Percentiles rank a stretch among this genome's conserved stretches.
phyloP scores from a whole-genome alignment of 2,797 vertebrate genomes.

The Falco concolor region DNA sequence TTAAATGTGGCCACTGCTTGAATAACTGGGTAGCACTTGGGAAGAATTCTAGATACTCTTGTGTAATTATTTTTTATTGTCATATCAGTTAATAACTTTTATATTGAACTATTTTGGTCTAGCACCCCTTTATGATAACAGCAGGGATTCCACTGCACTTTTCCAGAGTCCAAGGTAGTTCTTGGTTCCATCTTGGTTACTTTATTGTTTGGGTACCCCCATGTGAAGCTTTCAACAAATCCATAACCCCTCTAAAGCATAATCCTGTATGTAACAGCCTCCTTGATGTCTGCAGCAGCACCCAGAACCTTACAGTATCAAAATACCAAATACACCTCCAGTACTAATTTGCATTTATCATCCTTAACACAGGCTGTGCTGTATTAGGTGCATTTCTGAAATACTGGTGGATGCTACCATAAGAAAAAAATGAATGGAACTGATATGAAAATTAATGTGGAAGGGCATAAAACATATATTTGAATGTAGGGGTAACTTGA shows the following conservation, averaged over 20 bases:
- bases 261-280: neutral
- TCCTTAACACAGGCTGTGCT: neutral
- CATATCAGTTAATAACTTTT: neutral
- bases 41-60: neutral
- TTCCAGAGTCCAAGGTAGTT: neutral
- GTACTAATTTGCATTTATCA: neutral
- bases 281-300: neutral
- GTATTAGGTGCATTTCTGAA: neutral
- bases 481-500: constrained; percentile 8
- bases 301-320: neutral
- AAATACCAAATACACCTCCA: neutral
- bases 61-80: neutral
- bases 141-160: neutral
- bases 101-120: neutral
- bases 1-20: neutral
- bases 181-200: neutral
- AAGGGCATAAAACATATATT: neutral
- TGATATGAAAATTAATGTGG: neutral
- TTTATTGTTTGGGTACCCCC: neutral
- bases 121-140: neutral
- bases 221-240: neutral
- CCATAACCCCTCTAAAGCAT: neutral
- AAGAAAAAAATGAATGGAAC: neutral
- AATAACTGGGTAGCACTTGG: neutral
- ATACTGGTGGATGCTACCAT: neutral